phyloP scores from a whole-genome alignment of 2,888 invertebrate species.

The Macaria liturata region DNA sequence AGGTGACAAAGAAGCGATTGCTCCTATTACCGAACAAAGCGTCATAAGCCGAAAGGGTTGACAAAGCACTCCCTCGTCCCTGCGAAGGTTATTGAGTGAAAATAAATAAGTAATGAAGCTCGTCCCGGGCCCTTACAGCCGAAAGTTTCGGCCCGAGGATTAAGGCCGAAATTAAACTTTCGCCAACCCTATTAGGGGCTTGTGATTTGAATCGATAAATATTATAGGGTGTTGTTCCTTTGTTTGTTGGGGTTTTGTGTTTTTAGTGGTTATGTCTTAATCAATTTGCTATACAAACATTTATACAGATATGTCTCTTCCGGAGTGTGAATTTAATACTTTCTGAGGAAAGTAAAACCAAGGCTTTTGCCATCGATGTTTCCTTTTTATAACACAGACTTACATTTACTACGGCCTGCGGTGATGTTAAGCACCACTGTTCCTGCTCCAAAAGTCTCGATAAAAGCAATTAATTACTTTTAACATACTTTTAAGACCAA shows the following conservation, averaged over 20 bases:
- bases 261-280: no score
- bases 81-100: conserved; percentile 65
- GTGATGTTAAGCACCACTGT: no score
- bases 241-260: background rate
- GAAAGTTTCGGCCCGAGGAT: conserved; percentile 42
- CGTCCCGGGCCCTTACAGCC: conserved; percentile 39
- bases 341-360: no score
- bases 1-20: conserved; percentile 21
- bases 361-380: no score
- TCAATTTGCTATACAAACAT: no score
- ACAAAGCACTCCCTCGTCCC: conserved; percentile 46
- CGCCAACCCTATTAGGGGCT: conserved; percentile 24
- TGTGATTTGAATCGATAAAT: conserved; percentile 27
- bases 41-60: conserved; percentile 46
- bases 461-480: no score
- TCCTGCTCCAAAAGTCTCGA: no score
- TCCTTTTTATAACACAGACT: no score
- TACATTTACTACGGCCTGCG: no score
- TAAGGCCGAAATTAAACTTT: conserved; percentile 36
- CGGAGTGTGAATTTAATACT: no score
- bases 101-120: conserved; percentile 70
- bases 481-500: no score
- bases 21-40: conserved; percentile 31
- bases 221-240: conserved; percentile 9
- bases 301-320: no score